phyloP scores from a whole-genome alignment of 92 coral and sea anemone genomes.

The Palythoa heliodiscus region DNA sequence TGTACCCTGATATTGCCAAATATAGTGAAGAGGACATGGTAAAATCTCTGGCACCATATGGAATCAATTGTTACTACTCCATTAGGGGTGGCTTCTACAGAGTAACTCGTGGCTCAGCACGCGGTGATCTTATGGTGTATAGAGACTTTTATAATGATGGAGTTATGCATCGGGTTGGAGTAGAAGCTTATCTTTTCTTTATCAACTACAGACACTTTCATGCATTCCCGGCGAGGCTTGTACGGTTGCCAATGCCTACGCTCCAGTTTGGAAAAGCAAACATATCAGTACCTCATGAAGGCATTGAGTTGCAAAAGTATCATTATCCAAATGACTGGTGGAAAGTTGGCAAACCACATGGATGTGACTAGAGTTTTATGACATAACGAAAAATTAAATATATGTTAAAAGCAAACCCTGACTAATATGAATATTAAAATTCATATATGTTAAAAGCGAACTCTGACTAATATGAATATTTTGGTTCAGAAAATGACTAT shows the following conservation, averaged over 20 bases:
- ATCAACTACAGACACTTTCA: slow-evolving; percentile 82
- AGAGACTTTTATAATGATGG: slow-evolving; percentile 71
- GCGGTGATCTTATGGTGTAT: slow-evolving; percentile 81
- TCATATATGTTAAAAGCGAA: no score
- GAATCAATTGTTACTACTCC: slow-evolving; percentile 61
- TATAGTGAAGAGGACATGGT: slow-evolving; percentile 55
- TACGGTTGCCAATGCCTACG: slow-evolving; percentile 64
- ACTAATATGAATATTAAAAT: no score
- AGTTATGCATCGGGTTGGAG: slow-evolving; percentile 72
- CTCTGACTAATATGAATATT: no score
- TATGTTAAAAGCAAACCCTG: no score
- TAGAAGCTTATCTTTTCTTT: slow-evolving; percentile 74
- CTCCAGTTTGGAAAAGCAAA: slow-evolving; percentile 57
- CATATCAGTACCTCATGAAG: slow-evolving; percentile 73
- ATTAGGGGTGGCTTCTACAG: slow-evolving; percentile 76
- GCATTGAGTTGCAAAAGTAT: slow-evolving; percentile 76
- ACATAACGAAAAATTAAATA: no score
- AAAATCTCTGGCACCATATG: slow-evolving; percentile 51
- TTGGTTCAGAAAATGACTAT: no score
- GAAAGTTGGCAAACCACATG: slow-evolving; percentile 65
- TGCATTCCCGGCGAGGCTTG: slow-evolving; percentile 68
- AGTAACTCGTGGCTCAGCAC: slow-evolving; percentile 65
- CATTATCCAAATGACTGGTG: slow-evolving; percentile 89
- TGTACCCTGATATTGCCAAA: slow-evolving; percentile 58
- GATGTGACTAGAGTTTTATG: slow-evolving; percentile 42